Conservation (phyloP, 2,797 vertebrate genomes). For the Rachycentron canadum region DNA sequence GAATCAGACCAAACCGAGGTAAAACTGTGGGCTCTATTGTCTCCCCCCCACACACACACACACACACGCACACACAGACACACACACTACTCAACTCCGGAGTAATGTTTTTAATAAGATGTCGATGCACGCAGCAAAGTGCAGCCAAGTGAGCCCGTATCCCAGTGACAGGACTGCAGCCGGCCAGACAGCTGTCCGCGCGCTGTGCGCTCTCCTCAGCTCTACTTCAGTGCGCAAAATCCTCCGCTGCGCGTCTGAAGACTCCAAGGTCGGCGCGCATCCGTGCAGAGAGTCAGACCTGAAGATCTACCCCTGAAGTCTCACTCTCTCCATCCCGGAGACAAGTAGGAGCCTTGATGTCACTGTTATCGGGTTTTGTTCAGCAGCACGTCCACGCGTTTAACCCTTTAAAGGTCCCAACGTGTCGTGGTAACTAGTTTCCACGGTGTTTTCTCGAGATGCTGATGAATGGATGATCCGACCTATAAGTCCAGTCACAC, state of each 20-base stretch:
- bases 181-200: slow-evolving; percentile 43
- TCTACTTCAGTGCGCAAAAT: slow-evolving; percentile 74
- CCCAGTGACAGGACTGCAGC: slow-evolving; percentile 50
- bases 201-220: slow-evolving; percentile 52
- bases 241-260: slow-evolving; percentile 68
- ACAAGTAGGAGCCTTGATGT: slow-evolving; percentile 54
- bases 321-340: slow-evolving; percentile 44
- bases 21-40: slow-evolving; percentile 12
- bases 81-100: slow-evolving; percentile 35
- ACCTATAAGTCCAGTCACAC: not conserved
- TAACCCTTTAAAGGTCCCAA: slow-evolving; percentile 59
- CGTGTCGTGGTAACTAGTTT: not conserved
- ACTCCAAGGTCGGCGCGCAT: slow-evolving; percentile 63
- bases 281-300: slow-evolving; percentile 45
- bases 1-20: slow-evolving; percentile 36
- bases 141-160: slow-evolving; percentile 41
- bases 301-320: slow-evolving; percentile 45
- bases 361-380: slow-evolving; percentile 48
- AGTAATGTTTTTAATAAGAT: not conserved
- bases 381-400: slow-evolving; percentile 35
- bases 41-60: too few relatives aligned
- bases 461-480: not conserved
- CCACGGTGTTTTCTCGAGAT: not conserved
- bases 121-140: slow-evolving; percentile 17
- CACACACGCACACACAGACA: too few relatives aligned